These are phyloP conservation scores for Zingel zingel DNA, from an alignment of 2,113 vertebrate species.

Conservation along the genomic window DNA sequence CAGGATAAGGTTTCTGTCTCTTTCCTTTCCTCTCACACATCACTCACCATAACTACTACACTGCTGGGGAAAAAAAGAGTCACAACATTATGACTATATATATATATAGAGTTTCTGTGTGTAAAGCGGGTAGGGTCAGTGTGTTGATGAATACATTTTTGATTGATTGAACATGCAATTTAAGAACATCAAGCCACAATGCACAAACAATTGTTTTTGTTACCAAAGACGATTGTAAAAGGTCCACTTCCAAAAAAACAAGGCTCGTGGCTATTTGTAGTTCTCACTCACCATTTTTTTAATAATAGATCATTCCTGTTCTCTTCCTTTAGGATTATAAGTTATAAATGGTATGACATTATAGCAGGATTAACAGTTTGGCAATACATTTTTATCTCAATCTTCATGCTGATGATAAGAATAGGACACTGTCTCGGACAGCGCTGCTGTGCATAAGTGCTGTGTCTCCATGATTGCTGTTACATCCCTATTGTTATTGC, in stretches of 20 bases:
- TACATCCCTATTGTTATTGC: background rate
- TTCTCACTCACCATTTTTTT: background rate
- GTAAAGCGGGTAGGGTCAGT: conserved; percentile 7
- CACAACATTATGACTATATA: conserved; percentile 48
- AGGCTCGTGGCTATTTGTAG: background rate
- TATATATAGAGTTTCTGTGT: conserved; percentile 21
- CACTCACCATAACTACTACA: conserved; percentile 56
- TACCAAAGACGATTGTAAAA: background rate
- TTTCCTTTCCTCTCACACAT: conserved; percentile 54
- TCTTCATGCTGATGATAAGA: too few relatives aligned
- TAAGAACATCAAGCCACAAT: background rate
- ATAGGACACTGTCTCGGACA: background rate
- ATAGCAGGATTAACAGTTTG: background rate
- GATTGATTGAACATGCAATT: conserved; percentile 10
- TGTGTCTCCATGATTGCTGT: background rate
- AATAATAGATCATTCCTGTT: background rate
- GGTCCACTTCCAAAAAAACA: background rate
- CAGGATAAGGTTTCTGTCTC: conserved; percentile 66
- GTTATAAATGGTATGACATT: background rate
- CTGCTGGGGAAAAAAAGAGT: conserved; percentile 29
- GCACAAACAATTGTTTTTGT: background rate
- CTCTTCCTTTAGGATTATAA: background rate
- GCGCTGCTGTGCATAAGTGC: background rate
- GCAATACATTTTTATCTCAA: too few relatives aligned
- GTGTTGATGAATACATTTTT: conserved; percentile 14